A percentile compares a stretch with the other conserved stretches of the same genome.
phyloP scores from a whole-genome alignment of 2,888 invertebrate species.

The Pantelozetes paolii region DNA sequence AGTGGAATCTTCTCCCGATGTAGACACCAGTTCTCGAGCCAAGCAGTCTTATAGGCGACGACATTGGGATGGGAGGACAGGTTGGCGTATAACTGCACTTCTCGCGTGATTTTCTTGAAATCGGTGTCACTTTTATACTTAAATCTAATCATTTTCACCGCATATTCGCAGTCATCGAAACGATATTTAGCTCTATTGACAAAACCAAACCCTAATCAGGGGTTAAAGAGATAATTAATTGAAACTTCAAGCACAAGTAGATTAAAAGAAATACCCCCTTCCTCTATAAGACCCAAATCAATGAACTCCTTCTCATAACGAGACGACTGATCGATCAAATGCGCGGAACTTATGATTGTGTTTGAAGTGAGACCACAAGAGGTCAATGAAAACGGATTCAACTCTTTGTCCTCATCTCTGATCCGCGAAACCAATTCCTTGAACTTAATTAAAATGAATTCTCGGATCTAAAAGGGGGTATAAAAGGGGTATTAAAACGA shows the following conservation, averaged over 20 bases:
- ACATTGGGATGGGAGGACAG: conserved; percentile 69
- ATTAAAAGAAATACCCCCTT: neutral
- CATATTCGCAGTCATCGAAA: conserved; percentile 71
- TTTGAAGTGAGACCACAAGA: neutral
- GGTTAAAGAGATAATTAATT: neutral
- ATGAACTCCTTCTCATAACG: conserved; percentile 9
- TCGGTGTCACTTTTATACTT: conserved; percentile 51
- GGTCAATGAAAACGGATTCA: neutral
- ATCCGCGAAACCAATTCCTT: conserved; percentile 13
- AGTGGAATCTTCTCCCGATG: conserved; percentile 21
- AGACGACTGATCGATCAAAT: conserved; percentile 9
- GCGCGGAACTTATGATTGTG: neutral
- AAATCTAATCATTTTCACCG: conserved; percentile 66
- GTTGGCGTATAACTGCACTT: conserved; percentile 74
- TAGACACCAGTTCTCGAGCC: conserved; percentile 60
- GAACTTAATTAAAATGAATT: conserved; percentile 25
- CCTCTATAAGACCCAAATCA: conserved; percentile 22
- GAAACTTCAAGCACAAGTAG: neutral
- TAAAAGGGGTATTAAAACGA: no score
- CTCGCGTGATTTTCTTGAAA: conserved; percentile 58
- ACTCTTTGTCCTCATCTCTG: neutral
- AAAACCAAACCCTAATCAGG: conserved; percentile 63
- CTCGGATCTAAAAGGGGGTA: no score
- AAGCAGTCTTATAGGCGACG: conserved; percentile 75
- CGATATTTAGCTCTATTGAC: conserved; percentile 71